phyloP scores from a whole-genome alignment of 1,140 invertebrate species.

The Antheraea pernyi region DNA sequence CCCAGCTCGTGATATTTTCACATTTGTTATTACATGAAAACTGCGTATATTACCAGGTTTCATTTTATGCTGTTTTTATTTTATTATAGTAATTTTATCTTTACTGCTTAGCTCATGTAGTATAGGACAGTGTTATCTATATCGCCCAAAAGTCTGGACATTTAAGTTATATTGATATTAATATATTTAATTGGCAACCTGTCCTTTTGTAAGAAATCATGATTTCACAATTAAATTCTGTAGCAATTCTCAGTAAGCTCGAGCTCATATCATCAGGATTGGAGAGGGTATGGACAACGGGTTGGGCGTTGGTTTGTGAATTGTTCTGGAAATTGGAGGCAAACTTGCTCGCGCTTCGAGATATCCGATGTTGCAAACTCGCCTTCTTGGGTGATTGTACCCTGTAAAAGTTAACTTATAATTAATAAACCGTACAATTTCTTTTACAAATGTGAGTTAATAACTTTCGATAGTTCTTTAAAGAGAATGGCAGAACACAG shows the following conservation, averaged over 20 bases:
- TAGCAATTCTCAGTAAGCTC: conserved; percentile 77
- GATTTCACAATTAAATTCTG: too few relatives aligned
- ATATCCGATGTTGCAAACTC: conserved; percentile 64
- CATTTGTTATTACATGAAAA: too few relatives aligned
- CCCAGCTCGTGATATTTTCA: too few relatives aligned
- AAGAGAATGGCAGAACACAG: background rate
- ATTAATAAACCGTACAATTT: background rate
- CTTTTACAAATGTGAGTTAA: background rate
- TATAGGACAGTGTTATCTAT: too few relatives aligned
- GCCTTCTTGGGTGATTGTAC: conserved; percentile 72
- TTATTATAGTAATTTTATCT: too few relatives aligned
- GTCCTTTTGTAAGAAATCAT: too few relatives aligned
- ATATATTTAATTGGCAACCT: too few relatives aligned
- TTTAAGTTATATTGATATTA: too few relatives aligned
- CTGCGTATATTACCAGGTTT: too few relatives aligned
- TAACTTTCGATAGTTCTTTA: background rate
- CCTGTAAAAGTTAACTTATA: conserved; percentile 33
- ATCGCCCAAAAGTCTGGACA: too few relatives aligned
- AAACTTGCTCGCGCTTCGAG: conserved; percentile 70
- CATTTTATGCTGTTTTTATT: too few relatives aligned
- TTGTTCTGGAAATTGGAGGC: conserved; percentile 67
- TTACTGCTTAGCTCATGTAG: too few relatives aligned
- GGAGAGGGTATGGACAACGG: conserved; percentile 75
- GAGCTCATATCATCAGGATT: conserved; percentile 83
- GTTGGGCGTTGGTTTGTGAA: conserved; percentile 65